Evolutionary conservation across 2,888 invertebrate species (phyloP).

Genomic region (Trissoscelio sp.): DNA sequence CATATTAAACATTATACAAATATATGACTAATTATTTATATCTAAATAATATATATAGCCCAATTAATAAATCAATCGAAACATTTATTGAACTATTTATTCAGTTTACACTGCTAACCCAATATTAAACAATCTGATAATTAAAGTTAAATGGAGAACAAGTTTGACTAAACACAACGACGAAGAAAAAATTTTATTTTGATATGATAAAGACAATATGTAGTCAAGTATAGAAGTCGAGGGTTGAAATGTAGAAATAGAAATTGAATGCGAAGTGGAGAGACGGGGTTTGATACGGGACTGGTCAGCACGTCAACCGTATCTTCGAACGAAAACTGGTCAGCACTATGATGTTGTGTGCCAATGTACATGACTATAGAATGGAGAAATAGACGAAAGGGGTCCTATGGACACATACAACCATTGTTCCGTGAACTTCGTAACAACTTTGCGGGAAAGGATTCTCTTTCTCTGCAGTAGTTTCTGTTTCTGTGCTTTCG

Average conservation of each 20-base stretch:
- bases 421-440: slow-evolving; percentile 82
- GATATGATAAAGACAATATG: slow-evolving; percentile 59
- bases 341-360: slow-evolving; percentile 76
- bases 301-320: slow-evolving; percentile 79
- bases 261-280: slow-evolving; percentile 76
- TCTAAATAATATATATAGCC: too few relatives aligned
- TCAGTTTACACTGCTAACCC: too few relatives aligned
- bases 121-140: too few relatives aligned
- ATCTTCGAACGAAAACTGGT: slow-evolving; percentile 81
- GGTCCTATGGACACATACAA: slow-evolving; percentile 75
- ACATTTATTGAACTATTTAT: too few relatives aligned
- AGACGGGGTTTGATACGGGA: slow-evolving; percentile 68
- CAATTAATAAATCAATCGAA: too few relatives aligned
- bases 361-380: slow-evolving; percentile 73
- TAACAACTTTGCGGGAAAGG: slow-evolving; percentile 78
- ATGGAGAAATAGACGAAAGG: slow-evolving; percentile 75
- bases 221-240: slow-evolving; percentile 63
- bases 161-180: slow-evolving; percentile 21
- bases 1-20: too few relatives aligned
- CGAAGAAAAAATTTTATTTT: slow-evolving; percentile 48
- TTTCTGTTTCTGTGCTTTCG: slow-evolving; percentile 66
- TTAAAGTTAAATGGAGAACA: slow-evolving; percentile 8
- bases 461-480: slow-evolving; percentile 67
- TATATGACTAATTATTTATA: too few relatives aligned
- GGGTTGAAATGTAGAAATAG: slow-evolving; percentile 74